Base-by-base conservation (phyloP, 2,888 invertebrate species). In the Pyrochroa serraticornis region DNA sequence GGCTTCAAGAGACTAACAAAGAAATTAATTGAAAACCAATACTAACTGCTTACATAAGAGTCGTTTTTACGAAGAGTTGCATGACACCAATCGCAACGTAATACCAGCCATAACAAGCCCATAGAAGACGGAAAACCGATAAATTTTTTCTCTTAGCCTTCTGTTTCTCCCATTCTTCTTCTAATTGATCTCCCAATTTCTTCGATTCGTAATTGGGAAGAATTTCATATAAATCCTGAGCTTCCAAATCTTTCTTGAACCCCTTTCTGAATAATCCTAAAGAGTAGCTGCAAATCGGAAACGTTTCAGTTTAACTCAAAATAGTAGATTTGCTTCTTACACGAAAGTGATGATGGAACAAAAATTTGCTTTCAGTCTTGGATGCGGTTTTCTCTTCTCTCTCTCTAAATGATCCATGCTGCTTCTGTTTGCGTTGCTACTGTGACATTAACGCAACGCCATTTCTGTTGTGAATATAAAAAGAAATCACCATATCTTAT, bases 191-290 rank as follows among this genome's bases (percentile, higher is more conserved):
- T 1, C 67, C 70, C 10, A 68, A 58, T 58, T 58, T 56, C 22
- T 68, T 58, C 0, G 70, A 67, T 38, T 41, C 46, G 12, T 62
- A 82, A 22, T 79, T 77, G 38, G 78, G 75, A 9, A 84, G 76
- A 35, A 83, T 81, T 65, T 82, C 79, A 66, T 83, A 86, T 10
- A 87, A 71, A 68, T 87, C 87, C 35, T 82, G 78, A 33, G 84
- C 82, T 69, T 84, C 84, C 35, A 90, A 82, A 65, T 88, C 87
- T 10, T 85, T 81, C 51, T 79, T 83, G 63, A 83, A 84, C 5
- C 89, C 89, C 54, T 85, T 81, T 74, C 83, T 84, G 69, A 90
- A 89, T 6, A 85, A 83, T 63, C 85, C 84, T 48, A 86, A 76
- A 0, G 88, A 83, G 85, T 88, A 90, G 74, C 89, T 89, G 75